Conservation (phyloP, 1,140 invertebrate species). For the Leptinotarsa lineolata region DNA sequence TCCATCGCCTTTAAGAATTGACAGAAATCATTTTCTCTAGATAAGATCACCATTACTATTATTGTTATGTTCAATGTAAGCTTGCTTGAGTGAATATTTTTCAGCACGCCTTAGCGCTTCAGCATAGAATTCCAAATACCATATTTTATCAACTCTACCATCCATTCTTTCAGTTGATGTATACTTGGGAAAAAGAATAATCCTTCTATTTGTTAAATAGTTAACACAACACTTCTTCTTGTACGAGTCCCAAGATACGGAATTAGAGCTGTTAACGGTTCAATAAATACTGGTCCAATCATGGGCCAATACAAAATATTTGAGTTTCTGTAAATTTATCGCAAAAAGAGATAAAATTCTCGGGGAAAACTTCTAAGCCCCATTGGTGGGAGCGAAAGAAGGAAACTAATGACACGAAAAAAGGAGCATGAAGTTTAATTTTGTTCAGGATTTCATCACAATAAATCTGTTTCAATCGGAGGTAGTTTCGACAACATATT, state of each 20-base stretch:
- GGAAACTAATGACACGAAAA: constrained; percentile 46
- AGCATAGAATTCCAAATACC: neutral
- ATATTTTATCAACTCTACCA: neutral
- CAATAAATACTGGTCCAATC: constrained; percentile 29
- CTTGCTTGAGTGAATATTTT: too few relatives aligned
- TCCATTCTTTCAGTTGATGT: neutral
- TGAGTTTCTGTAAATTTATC: constrained; percentile 31
- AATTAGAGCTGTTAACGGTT: constrained; percentile 25
- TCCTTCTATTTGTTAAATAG: neutral
- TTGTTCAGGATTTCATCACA: constrained; percentile 52
- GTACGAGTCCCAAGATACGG: neutral
- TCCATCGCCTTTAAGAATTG: too few relatives aligned
- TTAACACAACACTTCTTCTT: neutral
- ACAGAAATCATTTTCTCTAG: too few relatives aligned
- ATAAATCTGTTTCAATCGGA: constrained; percentile 51
- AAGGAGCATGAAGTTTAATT: constrained; percentile 50
- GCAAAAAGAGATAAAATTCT: constrained; percentile 23
- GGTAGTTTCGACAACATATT: constrained; percentile 48
- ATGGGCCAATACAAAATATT: constrained; percentile 32
- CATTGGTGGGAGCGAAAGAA: constrained; percentile 37
- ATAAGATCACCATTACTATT: too few relatives aligned
- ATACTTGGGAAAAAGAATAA: neutral
- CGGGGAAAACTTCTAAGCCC: constrained; percentile 31
- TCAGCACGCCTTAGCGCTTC: neutral
- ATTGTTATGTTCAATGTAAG: too few relatives aligned